Base-by-base conservation (phyloP, 1,140 invertebrate genomes). In the Leptonema lineaticorne region DNA sequence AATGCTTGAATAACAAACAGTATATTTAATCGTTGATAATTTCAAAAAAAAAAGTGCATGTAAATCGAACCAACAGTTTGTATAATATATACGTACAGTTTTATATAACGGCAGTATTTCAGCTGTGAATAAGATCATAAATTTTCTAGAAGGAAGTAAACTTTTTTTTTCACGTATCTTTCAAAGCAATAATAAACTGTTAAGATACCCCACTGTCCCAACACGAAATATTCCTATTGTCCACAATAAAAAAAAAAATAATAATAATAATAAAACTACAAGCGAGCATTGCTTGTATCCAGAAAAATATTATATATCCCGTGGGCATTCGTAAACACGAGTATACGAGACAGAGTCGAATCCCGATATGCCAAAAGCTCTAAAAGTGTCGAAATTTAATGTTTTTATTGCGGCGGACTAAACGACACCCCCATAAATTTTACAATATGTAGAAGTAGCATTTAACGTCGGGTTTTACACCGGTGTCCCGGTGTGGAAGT, bases 351-450 rank as follows among this genome's bases (percentile, higher is more conserved):
- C 28, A 62, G 16, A 62, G 16, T 48, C 41, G 29, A 60, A 16
- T n/a, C 37, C 50, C 29, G 56, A 50, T 3, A 71, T 71, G 65
- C 69, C 69, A 71, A 65, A n/a, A 33, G 5, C 37, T 14, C 37
- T 73, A 73, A 73, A 70, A 68, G 71, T 73, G 71, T 73, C 71
- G 71, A 73, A 73, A 73, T 73, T 73, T 73, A 73, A 73, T 73
- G 71, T 70, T 73, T 73, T 73, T 73, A 73, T 73, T 68, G 68
- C 60, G 28, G 46, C 63, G 53, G 22, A 24, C 63, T 69, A 68
- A 73, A 73, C 71, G 60, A 70, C 37, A 41, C 68, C 71, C 53
- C 71, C 60, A 73, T 73, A 73, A 73, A 73, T 73, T 73, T 69
- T 69, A 73, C 68, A 73, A 73, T 73, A 73, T 69, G 71, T 70